Evolutionary conservation across 2,888 invertebrate genomes (phyloP).

Genomic region (Cryptosula pallasiana): DNA sequence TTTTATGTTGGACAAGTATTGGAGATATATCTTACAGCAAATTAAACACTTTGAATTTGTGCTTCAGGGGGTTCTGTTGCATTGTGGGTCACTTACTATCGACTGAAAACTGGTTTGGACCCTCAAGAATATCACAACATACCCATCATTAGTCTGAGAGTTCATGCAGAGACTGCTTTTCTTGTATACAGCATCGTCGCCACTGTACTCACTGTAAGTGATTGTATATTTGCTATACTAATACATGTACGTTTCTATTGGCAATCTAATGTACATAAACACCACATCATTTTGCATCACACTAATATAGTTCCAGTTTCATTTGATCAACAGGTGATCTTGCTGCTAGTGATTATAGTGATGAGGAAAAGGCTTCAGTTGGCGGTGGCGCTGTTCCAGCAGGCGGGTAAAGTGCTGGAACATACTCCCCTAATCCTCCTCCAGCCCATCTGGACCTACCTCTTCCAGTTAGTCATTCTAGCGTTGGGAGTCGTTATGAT

Average conservation of each 20-base stretch:
- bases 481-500: slow-evolving; percentile 81
- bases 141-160: slow-evolving; percentile 66
- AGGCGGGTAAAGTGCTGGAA: slow-evolving; percentile 80
- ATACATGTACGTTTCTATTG: no score
- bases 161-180: slow-evolving; percentile 80
- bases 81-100: slow-evolving; percentile 83
- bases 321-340: slow-evolving; percentile 35
- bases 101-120: slow-evolving; percentile 65
- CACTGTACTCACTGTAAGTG: slow-evolving; percentile 73
- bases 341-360: slow-evolving; percentile 67
- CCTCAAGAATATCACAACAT: slow-evolving; percentile 44
- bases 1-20: no score
- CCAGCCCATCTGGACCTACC: slow-evolving; percentile 68
- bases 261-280: no score
- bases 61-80: slow-evolving; percentile 67
- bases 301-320: no score
- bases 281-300: no score
- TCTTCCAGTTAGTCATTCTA: slow-evolving; percentile 71
- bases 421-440: slow-evolving; percentile 77
- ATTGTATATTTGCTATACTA: no score
- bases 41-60: no score
- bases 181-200: slow-evolving; percentile 78
- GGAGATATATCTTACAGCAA: no score
- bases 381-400: slow-evolving; percentile 77
- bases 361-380: slow-evolving; percentile 57